Evolutionary conservation across 2,797 vertebrate species (phyloP), one percentile per base, ranked within the genome.

Genomic region (Chromis chromis): DNA sequence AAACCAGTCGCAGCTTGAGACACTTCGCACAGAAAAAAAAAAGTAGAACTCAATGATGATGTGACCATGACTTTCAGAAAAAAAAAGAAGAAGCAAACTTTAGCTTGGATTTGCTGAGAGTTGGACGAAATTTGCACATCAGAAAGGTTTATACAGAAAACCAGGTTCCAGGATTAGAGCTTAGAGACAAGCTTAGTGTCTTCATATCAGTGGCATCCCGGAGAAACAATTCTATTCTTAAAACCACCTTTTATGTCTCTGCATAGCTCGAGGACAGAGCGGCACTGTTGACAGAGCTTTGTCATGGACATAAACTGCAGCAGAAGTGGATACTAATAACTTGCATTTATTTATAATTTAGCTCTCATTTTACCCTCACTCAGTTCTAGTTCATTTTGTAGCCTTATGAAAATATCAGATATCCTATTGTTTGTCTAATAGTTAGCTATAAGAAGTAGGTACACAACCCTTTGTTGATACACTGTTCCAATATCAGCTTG

Each of bases 171-270:
- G 83, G 84, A 86, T 85, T 86, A 84, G 62, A 78, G 86, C 65
- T 85, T 24, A 65, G 66, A 74, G 82, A 74, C 46, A 44, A 66
- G 82, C 72, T 88, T 83, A 85, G 69, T 65, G 74, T 83, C 76
- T 81, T 61, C 53, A 21, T 63, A 82, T 75, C 76, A 64, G 58
- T 22, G 55, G 69, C 75, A 76, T 84, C 72, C 78, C 69, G 70
- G 31, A 84, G 70, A 85, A 83, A 89, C 76, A 81, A 74, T 88
- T 86, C 65, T 82, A 73, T 74, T 84, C 70, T 84, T 84, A 86
- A 86, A 73, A 48, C 74, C 58, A 72, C 74, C 63, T 80, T 88
- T 85, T 63, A 82, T 87, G 70, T 86, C 56, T 69, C 33, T 14
- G 56, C 57, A 64, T 66, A 63, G 61, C 60, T 83, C 1, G 1